These are phyloP conservation scores for Chrysochloris asiatica DNA, from an alignment of 2,113 vertebrate genomes.

Conservation along the genomic window DNA sequence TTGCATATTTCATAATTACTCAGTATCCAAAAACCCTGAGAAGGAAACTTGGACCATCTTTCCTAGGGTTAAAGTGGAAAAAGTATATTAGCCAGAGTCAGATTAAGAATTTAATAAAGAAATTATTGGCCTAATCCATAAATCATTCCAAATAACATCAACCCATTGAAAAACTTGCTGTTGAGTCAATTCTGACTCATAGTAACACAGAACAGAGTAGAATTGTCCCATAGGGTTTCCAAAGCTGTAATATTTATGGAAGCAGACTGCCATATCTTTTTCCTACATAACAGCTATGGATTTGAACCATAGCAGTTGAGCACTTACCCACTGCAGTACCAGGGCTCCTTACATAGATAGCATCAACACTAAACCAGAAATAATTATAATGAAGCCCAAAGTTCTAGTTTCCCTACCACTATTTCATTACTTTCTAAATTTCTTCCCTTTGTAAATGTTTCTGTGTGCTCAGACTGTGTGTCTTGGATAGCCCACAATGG, in stretches of 20 bases:
- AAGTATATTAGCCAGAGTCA: not conserved
- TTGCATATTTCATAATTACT: not conserved
- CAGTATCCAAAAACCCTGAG: not conserved
- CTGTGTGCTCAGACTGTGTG: not conserved
- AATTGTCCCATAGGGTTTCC: not conserved
- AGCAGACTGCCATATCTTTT: not conserved
- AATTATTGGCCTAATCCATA: not conserved
- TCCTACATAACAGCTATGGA: not conserved
- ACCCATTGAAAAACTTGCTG: not conserved
- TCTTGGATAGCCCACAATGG: not conserved
- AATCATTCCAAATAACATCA: not conserved
- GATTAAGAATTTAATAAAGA: not conserved
- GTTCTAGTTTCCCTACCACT: not conserved
- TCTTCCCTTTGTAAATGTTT: not conserved
- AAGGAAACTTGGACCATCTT: not conserved
- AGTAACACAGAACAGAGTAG: not conserved
- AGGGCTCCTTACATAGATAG: not conserved
- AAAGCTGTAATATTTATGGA: not conserved
- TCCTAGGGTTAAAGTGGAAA: not conserved
- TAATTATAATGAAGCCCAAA: not conserved
- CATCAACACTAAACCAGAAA: not conserved
- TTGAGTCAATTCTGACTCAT: not conserved
- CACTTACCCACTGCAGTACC: not conserved
- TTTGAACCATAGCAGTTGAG: not conserved
- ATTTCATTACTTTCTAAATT: not conserved